A percentile compares a stretch with the other conserved stretches of the same genome.
Evolutionary conservation across 2,888 invertebrate genomes (phyloP).

Genomic region (Erebia ligea): DNA sequence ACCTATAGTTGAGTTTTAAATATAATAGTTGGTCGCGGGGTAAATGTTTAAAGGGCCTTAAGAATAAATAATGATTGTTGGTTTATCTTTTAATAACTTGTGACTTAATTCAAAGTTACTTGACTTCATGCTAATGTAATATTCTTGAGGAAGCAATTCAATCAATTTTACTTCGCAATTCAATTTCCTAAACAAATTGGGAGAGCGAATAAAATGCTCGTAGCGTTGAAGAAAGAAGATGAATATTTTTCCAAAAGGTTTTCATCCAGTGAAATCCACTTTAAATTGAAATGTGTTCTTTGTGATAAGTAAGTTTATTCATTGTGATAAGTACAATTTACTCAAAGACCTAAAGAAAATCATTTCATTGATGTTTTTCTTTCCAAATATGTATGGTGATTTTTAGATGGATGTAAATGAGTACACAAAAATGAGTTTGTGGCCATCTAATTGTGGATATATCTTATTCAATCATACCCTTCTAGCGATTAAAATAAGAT

Average conservation of each 20-base stretch:
- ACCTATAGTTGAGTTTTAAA: too few relatives aligned
- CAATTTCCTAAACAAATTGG: constrained; percentile 21
- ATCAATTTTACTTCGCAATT: constrained; percentile 14
- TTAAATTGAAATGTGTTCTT: neutral
- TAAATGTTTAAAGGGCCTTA: too few relatives aligned
- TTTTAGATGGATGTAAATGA: too few relatives aligned
- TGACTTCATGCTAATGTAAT: neutral
- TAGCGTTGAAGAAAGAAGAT: neutral
- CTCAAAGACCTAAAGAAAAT: too few relatives aligned
- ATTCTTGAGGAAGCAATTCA: constrained; percentile 3
- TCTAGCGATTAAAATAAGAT: too few relatives aligned
- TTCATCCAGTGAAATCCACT: neutral
- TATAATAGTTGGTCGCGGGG: too few relatives aligned
- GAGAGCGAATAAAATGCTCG: constrained; percentile 5
- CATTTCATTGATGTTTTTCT: neutral
- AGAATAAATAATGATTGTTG: neutral
- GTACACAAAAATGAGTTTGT: too few relatives aligned
- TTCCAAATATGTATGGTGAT: neutral
- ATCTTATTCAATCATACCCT: too few relatives aligned
- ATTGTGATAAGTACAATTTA: neutral
- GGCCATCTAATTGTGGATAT: too few relatives aligned
- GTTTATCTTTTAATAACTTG: neutral
- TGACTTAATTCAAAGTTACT: neutral
- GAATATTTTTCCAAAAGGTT: neutral
- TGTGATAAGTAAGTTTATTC: neutral